Base-by-base conservation (phyloP, 2,888 invertebrate species). In the Diadegma fenestrale region DNA sequence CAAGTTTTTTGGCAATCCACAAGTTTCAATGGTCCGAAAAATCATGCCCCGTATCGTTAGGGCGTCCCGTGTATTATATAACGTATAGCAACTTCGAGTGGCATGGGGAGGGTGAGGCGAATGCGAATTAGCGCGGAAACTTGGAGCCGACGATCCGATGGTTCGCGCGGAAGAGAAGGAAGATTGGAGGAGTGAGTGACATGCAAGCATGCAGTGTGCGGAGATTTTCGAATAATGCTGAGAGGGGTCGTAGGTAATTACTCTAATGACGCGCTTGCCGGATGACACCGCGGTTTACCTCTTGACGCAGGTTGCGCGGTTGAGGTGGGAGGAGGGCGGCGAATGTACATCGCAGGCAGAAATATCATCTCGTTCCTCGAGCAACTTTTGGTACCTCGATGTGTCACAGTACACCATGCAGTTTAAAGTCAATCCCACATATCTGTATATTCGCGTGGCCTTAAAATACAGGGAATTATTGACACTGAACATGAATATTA, bases 241-340 rank as follows among this genome's bases (percentile, higher is more conserved):
- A 80, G 73, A 64, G 73, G 80, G 85, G 83, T 83, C 69, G 82
- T 80, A 83, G 85, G 86, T 87, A 88, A 88, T 88, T 88, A 88
- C 87, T 86, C 82, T 85, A 88, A 88, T 88, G 88, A 87, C 87
- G 85, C 84, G 86, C 85, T 84, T 69, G 77, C 80, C 76, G 85
- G 85, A 88, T 88, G 88, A 88, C 88, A 84, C 76, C 80, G 87
- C 86, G 88, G 88, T 88, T 87, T 87, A 84, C 87, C 85, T 71
- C 82, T 75, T 81, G 80, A 83, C 68, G 82, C 45, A 75, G 45
- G 72, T 76, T 73, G 80, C 72, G 41, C 78, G 84, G 86, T 64
- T 73, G 51, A 68, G 61, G 51, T 30, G 26, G 72, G 58, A 61
- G 68, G 73, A 37, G 71, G 68, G 26, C 37, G 71, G 69, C 51